These are phyloP conservation scores for Lamproptera curius DNA, from an alignment of 2,888 invertebrate species.

Conservation along the genomic window DNA sequence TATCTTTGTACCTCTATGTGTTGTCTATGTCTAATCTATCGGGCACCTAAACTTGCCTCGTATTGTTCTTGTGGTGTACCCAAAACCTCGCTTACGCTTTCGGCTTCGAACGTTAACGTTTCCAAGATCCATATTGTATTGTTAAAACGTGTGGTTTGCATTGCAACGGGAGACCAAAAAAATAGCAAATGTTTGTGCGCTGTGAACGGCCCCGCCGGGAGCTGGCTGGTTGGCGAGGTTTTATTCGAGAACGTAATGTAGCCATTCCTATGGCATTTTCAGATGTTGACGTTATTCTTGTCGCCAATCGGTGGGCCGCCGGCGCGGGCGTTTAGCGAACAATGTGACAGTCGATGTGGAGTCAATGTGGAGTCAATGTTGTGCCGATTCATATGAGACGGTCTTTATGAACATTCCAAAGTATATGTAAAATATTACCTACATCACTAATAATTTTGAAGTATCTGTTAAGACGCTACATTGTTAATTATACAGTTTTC, in stretches of 20 bases:
- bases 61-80: slow-evolving; percentile 3
- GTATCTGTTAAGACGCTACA: slow-evolving; percentile 77
- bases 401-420: slow-evolving; percentile 77
- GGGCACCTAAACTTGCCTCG: not conserved
- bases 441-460: slow-evolving; percentile 76
- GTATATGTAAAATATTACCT: slow-evolving; percentile 77
- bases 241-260: slow-evolving; percentile 49
- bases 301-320: slow-evolving; percentile 27
- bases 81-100: slow-evolving; percentile 13
- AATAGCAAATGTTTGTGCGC: slow-evolving; percentile 63
- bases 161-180: slow-evolving; percentile 58
- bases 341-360: slow-evolving; percentile 29
- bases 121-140: slow-evolving; percentile 3
- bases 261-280: slow-evolving; percentile 34
- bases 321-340: slow-evolving; percentile 13
- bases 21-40: slow-evolving; percentile 3
- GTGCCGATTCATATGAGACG: slow-evolving; percentile 69
- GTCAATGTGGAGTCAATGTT: slow-evolving; percentile 37
- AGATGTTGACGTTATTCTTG: slow-evolving; percentile 31
- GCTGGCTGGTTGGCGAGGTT: slow-evolving; percentile 38
- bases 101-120: slow-evolving; percentile 14
- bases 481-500: slow-evolving; percentile 79
- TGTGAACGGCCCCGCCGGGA: slow-evolving; percentile 36
- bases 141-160: slow-evolving; percentile 32
- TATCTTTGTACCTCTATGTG: not conserved